Evolutionary conservation across 2,888 invertebrate genomes (phyloP).

Genomic region (Leucophenga maculata): DNA sequence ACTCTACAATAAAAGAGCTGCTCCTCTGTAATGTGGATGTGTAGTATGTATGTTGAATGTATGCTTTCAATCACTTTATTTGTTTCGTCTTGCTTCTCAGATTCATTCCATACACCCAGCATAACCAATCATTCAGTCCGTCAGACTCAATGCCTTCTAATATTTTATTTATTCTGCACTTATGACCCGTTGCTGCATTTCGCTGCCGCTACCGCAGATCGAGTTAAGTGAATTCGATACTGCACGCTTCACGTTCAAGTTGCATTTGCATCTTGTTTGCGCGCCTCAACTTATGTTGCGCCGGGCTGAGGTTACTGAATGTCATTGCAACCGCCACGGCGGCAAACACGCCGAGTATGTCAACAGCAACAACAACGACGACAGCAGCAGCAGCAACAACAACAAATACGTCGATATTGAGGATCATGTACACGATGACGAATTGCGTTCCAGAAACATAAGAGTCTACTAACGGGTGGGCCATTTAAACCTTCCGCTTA

Average conservation of each 20-base stretch:
- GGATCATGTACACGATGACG: constrained; percentile 43
- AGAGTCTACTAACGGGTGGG: constrained; percentile 28
- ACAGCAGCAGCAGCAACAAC: neutral
- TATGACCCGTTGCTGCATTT: constrained; percentile 50
- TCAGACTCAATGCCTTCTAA: constrained; percentile 26
- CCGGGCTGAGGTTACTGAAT: constrained; percentile 44
- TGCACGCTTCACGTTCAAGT: constrained; percentile 22
- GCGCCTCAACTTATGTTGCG: neutral
- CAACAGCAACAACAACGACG: neutral
- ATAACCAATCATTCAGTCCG: constrained; percentile 41
- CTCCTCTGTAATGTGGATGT: neutral
- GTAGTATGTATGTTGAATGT: constrained; percentile 42
- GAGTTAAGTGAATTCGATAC: constrained; percentile 64
- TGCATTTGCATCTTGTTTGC: constrained; percentile 49
- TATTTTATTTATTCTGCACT: constrained; percentile 64
- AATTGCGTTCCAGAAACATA: constrained; percentile 56
- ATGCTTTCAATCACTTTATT: constrained; percentile 63
- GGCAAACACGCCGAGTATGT: neutral
- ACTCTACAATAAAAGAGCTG: neutral
- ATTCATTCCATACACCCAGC: constrained; percentile 18
- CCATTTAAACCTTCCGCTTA: too few species aligned
- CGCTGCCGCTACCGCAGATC: constrained; percentile 43
- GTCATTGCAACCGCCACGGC: constrained; percentile 44
- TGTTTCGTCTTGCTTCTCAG: constrained; percentile 40
- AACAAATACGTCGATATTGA: neutral